phyloP scores from a whole-genome alignment of 2,113 vertebrate species.

The Chascanopsetta lugubris region DNA sequence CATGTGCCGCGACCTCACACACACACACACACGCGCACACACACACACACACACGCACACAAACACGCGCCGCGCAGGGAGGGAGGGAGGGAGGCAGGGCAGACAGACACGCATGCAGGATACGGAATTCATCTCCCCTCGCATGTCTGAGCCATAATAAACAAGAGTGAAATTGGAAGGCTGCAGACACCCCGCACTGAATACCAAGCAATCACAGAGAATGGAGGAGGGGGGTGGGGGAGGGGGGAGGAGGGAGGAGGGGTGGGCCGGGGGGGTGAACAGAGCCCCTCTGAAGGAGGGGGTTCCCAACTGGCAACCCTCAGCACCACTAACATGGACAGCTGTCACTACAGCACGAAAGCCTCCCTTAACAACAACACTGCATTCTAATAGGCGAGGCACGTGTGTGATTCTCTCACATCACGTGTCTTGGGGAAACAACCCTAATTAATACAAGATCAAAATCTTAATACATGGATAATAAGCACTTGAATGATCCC shows the following conservation, averaged over 20 bases:
- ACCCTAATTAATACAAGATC: too few relatives aligned
- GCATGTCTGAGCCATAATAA: constrained; percentile 88
- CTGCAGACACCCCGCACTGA: constrained; percentile 78
- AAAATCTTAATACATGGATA: too few relatives aligned
- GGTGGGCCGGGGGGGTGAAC: constrained; percentile 38
- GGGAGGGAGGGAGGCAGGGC: constrained; percentile 35
- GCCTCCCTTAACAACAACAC: not conserved
- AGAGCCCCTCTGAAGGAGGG: constrained; percentile 56
- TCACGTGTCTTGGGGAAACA: too few relatives aligned
- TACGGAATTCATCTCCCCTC: constrained; percentile 83
- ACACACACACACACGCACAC: constrained; percentile 27
- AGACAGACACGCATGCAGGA: constrained; percentile 63
- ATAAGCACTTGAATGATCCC: too few relatives aligned
- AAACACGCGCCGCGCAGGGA: not conserved
- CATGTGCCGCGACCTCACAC: constrained; percentile 96
- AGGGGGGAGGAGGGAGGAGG: constrained; percentile 40
- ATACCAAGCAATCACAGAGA: constrained; percentile 81
- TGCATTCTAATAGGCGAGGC: too few relatives aligned
- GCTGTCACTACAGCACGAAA: constrained; percentile 53
- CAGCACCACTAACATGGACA: constrained; percentile 54
- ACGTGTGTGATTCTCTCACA: too few relatives aligned
- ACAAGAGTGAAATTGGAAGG: constrained; percentile 82
- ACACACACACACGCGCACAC: constrained; percentile 53
- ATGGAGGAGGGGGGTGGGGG: constrained; percentile 40
- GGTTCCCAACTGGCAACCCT: constrained; percentile 76